Evolutionary conservation across 2,797 vertebrate species (phyloP), one percentile per base, ranked within the genome.

Genomic region (Hipposideros larvatus): DNA sequence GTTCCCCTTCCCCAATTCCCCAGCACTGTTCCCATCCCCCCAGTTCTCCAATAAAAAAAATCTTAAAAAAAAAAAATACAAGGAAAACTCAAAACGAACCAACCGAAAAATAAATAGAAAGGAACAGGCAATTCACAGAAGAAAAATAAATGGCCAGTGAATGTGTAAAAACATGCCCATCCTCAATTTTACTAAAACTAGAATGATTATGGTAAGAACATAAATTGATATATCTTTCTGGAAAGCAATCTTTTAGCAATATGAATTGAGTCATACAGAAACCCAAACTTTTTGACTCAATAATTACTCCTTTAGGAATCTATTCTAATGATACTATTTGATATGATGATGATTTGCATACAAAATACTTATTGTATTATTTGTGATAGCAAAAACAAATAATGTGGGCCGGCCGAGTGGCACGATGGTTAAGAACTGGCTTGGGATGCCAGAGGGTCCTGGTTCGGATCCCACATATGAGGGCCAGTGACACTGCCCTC

Each of bases 211-310:
- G 37, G 15, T 63, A 71, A 94, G 73, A 73, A 57, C 10, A 43
- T 75, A 83, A 94, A 79, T 75, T 57, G 21, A 68, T 26, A 37
- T 43, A 28, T 5, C 55, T 94, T 93, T 66, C 24, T 68, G 46
- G 83, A 88, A 94, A 93, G 48, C 78, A 82, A 66, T 75, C 66
- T 68, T 78, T 82, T 61, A 94, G 71, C 51, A 59, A 34, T 95
- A 34, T 63, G 18, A 94, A 87, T 84, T 84, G 57, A 85, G 77
- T 68, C 31, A 79, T 66, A 75, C 77, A 71, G 31, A 87, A 80
- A 63, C 10, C 15, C 51, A 53, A 57, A 89, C 43, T 48, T 87
- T 79, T 70, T 83, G 31, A 77, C 26, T 93, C 46, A 68, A 5
- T 82, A 82, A 61, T 90, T 87, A 70, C 15, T 94, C 22, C 71